Conservation (phyloP, 2,113 vertebrate species). For the Micronycteris hirsuta region DNA sequence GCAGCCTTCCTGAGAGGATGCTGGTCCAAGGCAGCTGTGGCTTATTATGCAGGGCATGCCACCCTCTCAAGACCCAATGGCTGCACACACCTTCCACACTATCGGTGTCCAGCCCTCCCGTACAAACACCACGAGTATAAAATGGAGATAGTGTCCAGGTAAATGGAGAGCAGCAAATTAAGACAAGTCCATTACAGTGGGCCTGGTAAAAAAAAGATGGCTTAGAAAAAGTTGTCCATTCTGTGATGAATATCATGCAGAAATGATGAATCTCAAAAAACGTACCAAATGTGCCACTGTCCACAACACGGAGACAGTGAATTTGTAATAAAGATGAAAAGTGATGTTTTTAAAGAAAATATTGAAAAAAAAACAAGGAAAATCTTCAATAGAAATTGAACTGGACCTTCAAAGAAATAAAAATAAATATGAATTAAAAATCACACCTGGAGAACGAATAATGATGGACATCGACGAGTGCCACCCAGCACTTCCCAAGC, state of each 20-base stretch:
- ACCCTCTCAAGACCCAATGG: accelerated
- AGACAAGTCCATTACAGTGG: not conserved
- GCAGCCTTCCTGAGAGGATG: accelerated
- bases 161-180: not conserved
- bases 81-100: accelerated
- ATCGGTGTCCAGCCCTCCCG: accelerated
- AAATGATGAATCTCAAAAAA: not conserved
- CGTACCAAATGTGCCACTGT: accelerated
- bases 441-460: not conserved
- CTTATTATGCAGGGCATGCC: accelerated
- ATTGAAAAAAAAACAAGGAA: not conserved
- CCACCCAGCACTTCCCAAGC: accelerated
- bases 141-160: not conserved
- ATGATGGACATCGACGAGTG: not conserved
- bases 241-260: not conserved
- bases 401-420: not conserved
- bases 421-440: not conserved
- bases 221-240: not conserved
- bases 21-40: not conserved
- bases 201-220: not conserved
- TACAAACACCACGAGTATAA: not conserved
- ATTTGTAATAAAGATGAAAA: not conserved
- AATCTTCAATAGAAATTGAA: not conserved
- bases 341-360: not conserved
- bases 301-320: not conserved